A percentile compares a stretch with the other conserved stretches of the same genome.
Conservation (phyloP, 1,140 invertebrate species). For the Drosophila kohkoa region DNA sequence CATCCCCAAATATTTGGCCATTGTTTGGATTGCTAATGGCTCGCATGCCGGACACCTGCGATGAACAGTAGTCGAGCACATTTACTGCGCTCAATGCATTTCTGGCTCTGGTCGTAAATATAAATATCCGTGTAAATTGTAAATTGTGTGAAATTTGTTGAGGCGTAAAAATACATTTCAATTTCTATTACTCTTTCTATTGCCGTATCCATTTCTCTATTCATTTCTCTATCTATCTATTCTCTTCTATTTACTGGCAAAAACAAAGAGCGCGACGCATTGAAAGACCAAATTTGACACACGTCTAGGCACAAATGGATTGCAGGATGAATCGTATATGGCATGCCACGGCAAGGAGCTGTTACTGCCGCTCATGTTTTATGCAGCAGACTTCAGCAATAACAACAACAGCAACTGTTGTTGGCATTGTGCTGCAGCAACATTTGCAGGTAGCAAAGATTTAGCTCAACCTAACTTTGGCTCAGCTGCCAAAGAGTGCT, state of each 20-base stretch:
- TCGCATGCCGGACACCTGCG: constrained; percentile 31
- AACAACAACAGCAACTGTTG: constrained; percentile 5
- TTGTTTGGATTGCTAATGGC: constrained; percentile 77
- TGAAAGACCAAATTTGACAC: constrained; percentile 67
- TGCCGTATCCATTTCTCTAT: constrained; percentile 13
- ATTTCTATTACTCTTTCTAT: constrained; percentile 53
- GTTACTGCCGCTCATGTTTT: constrained; percentile 60
- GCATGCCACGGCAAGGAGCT: constrained; percentile 33
- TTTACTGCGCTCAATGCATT: constrained; percentile 25
- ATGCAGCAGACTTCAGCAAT: constrained; percentile 49
- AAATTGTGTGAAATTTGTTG: constrained; percentile 57
- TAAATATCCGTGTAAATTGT: constrained; percentile 51
- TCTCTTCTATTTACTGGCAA: constrained; percentile 24
- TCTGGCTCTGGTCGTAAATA: constrained; percentile 23
- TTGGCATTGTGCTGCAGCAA: constrained; percentile 15
- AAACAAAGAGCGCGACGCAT: constrained; percentile 58
- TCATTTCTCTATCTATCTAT: constrained; percentile 65
- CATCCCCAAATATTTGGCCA: constrained; percentile 34
- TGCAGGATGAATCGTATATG: constrained; percentile 50
- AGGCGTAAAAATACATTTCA: constrained; percentile 73
- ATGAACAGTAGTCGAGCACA: background rate
- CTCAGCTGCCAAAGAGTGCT: constrained; percentile 16
- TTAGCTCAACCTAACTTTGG: constrained; percentile 9
- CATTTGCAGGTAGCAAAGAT: constrained; percentile 33
- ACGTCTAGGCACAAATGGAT: constrained; percentile 73